phyloP scores from a whole-genome alignment of 1,140 invertebrate genomes.

The Drosophila subobscura region DNA sequence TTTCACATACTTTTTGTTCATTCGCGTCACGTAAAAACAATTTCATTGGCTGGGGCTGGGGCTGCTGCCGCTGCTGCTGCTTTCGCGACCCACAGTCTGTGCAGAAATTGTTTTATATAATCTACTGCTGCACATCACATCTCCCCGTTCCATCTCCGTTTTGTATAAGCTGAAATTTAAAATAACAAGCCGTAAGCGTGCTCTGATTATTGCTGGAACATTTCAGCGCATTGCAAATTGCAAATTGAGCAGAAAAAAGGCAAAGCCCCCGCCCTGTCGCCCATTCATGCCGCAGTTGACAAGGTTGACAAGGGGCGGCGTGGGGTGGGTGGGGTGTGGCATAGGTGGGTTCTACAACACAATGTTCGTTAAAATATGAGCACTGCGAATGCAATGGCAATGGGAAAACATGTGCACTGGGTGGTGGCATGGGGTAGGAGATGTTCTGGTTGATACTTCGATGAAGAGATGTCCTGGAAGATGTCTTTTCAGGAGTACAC shows the following conservation, averaged over 20 bases:
- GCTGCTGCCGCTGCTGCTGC: slow-evolving; percentile 31
- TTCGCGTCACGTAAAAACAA: slow-evolving; percentile 69
- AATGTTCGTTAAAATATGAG: slow-evolving; percentile 55
- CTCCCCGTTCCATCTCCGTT: slow-evolving; percentile 10
- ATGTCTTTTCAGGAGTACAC: no score
- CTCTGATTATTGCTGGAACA: slow-evolving; percentile 59
- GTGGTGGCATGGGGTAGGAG: no score
- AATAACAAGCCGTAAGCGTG: slow-evolving; percentile 69
- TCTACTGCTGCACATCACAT: slow-evolving; percentile 2
- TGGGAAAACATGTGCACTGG: neutral
- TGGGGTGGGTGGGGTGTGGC: slow-evolving; percentile 1
- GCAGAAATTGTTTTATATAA: slow-evolving; percentile 68
- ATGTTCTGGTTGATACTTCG: no score
- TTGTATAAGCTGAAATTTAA: slow-evolving; percentile 72
- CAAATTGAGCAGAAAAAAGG: slow-evolving; percentile 59
- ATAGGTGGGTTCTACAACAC: slow-evolving; percentile 18
- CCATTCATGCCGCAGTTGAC: no score
- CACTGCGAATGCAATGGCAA: slow-evolving; percentile 30
- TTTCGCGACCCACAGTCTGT: slow-evolving; percentile 28
- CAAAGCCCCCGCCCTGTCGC: neutral
- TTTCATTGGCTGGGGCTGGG: slow-evolving; percentile 32
- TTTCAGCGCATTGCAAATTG: slow-evolving; percentile 57
- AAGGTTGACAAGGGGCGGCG: no score
- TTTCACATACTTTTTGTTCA: slow-evolving; percentile 45
- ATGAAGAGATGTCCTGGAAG: no score